Base-by-base conservation (phyloP, 2,888 invertebrate species). In the Drosophila diplacantha region DNA sequence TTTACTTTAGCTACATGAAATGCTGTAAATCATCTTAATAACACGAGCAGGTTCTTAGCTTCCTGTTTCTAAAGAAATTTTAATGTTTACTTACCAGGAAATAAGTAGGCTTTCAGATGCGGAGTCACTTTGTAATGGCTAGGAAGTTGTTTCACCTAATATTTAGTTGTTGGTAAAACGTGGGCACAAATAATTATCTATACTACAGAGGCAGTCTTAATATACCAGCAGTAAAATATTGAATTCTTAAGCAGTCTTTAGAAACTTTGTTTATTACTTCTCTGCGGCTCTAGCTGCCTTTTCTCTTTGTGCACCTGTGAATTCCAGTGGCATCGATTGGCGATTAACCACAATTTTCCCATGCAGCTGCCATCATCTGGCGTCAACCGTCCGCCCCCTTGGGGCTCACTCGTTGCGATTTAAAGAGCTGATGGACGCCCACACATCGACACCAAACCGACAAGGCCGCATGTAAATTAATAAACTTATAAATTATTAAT, bases 401-500 rank as follows among this genome's bases (percentile, higher is more conserved):
- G 44, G 34, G 53, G 24, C 1, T 44, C 8, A 5, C 55, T 43
- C 41, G 41, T 53, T 54, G 64, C 49, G 53, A 64, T 44, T 65
- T 65, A 66, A 66, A 56, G 57, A 50, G 31, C 39, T 29, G 46
- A 52, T 34, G 47, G 39, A 46, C 34, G 37, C 43, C 64, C 54
- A 12, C 53, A 53, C 39, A 31, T 44, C 44, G 41, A 52, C 55
- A 55, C 49, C 47, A 34, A 37, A 29, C 29, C 38, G 22, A 18
- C 59, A 39, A 55, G 47, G 66, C 51, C 51, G 46, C 65, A 56
- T 82, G 69, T 65, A 75, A 77, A 73, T 79, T 80, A 79, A 74
- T 80, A 82, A 81, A 80, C 75, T 73, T 69, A 69, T 79, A 77
- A 77, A 82, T 82, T 81, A 77, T 82, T 73, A 73, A 82, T 74